Evolutionary conservation across 2,888 invertebrate species (phyloP).

Genomic region (Emesis russula): DNA sequence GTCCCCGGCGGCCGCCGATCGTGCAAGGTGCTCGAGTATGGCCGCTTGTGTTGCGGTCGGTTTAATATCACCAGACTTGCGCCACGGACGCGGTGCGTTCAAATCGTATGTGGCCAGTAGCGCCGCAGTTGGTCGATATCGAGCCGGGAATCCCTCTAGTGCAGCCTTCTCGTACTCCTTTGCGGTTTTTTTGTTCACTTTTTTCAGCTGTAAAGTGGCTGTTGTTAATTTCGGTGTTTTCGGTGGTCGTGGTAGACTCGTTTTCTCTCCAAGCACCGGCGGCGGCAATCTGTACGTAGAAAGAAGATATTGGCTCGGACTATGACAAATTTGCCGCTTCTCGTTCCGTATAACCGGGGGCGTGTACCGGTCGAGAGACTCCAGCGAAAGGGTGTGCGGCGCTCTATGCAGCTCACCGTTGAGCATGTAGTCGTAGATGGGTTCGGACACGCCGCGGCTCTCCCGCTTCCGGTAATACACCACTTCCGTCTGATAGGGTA

Average conservation of each 20-base stretch:
- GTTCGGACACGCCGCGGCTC: not conserved
- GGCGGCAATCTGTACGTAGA: not conserved
- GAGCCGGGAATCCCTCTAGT: conserved; percentile 7
- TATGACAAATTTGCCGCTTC: not conserved
- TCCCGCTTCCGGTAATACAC: conserved; percentile 3
- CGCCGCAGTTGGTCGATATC: not conserved
- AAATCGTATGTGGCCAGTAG: not conserved
- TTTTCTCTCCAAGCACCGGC: not conserved
- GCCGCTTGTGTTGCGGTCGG: conserved; percentile 53
- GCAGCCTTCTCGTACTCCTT: not conserved
- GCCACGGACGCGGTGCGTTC: not conserved
- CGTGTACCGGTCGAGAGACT: conserved; percentile 4
- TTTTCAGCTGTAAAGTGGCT: not conserved
- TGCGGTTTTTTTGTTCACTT: not conserved
- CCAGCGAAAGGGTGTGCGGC: conserved; percentile 1
- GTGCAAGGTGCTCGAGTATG: conserved; percentile 22
- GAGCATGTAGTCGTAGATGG: too few relatives aligned
- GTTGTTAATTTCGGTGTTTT: not conserved
- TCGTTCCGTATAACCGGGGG: not conserved
- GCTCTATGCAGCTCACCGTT: not conserved
- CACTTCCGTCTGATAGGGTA: conserved; percentile 24
- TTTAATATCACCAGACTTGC: conserved; percentile 11
- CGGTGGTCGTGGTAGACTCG: not conserved
- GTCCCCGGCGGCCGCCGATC: not conserved
- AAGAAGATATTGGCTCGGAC: not conserved